phyloP scores from a whole-genome alignment of 2,113 vertebrate species.

The Montifringilla adamsi region DNA sequence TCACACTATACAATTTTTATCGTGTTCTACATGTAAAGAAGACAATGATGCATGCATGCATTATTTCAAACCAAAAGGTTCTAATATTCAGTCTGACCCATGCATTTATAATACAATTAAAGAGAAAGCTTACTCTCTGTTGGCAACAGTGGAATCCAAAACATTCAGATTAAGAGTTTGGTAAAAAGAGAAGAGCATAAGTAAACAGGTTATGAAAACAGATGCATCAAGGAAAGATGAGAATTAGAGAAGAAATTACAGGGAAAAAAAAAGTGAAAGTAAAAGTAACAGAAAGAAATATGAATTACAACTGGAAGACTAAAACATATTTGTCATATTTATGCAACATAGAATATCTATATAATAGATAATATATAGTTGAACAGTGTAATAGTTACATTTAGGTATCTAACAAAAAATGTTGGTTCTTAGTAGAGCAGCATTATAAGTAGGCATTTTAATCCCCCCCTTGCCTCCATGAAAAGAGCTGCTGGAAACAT shows the following conservation, averaged over 20 bases:
- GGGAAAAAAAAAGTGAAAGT: neutral
- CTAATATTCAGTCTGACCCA: neutral
- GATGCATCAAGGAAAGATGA: neutral
- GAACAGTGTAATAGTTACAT: neutral
- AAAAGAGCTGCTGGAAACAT: neutral
- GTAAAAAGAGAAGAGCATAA: neutral
- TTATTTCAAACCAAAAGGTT: neutral
- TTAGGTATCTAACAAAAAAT: neutral
- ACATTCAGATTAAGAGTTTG: neutral
- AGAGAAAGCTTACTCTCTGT: slow-evolving; percentile 65
- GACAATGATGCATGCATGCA: neutral
- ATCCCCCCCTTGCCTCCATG: neutral
- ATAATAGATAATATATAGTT: neutral
- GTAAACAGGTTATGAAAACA: neutral
- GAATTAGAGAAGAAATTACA: neutral
- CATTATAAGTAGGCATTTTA: neutral
- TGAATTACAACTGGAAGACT: neutral
- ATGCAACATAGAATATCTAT: neutral
- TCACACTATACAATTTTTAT: neutral
- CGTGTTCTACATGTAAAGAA: neutral
- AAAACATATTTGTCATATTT: neutral
- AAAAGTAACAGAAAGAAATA: neutral
- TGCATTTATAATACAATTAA: slow-evolving; percentile 18
- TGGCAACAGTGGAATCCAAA: slow-evolving; percentile 30
- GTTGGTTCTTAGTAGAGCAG: neutral